Evolutionary conservation across 2,113 vertebrate genomes (phyloP).

Genomic region (Speoplatyrhinus poulsoni): DNA sequence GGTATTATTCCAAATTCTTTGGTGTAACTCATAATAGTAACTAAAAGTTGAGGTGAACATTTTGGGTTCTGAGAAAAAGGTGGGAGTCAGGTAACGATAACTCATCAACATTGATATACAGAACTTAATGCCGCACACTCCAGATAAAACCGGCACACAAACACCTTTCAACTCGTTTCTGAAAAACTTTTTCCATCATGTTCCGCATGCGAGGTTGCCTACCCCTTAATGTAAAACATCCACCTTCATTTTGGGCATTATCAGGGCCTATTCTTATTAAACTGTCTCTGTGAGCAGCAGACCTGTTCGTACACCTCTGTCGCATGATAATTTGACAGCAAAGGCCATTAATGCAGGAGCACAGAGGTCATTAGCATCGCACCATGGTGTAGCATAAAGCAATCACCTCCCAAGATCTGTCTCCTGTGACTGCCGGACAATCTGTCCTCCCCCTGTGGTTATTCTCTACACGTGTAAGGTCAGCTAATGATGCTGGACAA

Average conservation of each 20-base stretch:
- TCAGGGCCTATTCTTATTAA: slow-evolving; percentile 56
- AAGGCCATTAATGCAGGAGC: slow-evolving; percentile 79
- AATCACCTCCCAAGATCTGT: slow-evolving; percentile 73
- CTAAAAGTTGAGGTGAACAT: no score
- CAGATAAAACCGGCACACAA: neutral
- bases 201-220: slow-evolving; percentile 22
- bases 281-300: slow-evolving; percentile 55
- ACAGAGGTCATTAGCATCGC: slow-evolving; percentile 82
- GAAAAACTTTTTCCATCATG: slow-evolving; percentile 22
- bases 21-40: no score
- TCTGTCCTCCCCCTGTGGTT: slow-evolving; percentile 68
- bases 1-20: no score
- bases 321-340: slow-evolving; percentile 71
- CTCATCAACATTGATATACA: neutral
- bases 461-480: slow-evolving; percentile 70
- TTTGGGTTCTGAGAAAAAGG: no score
- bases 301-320: slow-evolving; percentile 64
- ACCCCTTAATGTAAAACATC: slow-evolving; percentile 41
- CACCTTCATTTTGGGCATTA: slow-evolving; percentile 37
- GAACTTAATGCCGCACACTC: neutral
- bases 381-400: slow-evolving; percentile 76
- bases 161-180: neutral
- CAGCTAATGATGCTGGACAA: slow-evolving; percentile 78
- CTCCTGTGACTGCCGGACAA: slow-evolving; percentile 65
- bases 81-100: no score